Percentiles rank a stretch among this genome's conserved stretches.
phyloP scores from a whole-genome alignment of 2,888 invertebrate genomes.

The Coelinius sp. region DNA sequence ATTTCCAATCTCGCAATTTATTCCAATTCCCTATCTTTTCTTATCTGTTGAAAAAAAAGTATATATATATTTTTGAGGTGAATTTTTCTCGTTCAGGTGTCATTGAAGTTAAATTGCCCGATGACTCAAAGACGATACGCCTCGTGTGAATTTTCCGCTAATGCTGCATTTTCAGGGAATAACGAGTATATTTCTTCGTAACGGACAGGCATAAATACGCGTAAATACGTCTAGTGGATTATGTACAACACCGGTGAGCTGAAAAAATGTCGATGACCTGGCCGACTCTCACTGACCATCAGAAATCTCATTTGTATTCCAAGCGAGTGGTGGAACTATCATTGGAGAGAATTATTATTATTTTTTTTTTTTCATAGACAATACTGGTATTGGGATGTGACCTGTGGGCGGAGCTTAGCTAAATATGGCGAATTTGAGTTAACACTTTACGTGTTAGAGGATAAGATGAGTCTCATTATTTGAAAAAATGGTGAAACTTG shows the following conservation, averaged over 20 bases:
- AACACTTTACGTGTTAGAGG: too few species aligned
- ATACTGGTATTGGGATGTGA: too few species aligned
- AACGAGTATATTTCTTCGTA: conserved; percentile 22
- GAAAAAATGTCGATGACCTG: conserved; percentile 40
- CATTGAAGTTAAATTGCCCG: neutral
- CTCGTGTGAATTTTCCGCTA: neutral
- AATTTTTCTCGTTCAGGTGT: neutral
- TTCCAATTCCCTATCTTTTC: neutral
- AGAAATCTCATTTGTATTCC: conserved; percentile 1
- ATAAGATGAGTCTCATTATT: too few species aligned
- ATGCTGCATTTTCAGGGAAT: neutral
- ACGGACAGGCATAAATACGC: neutral
- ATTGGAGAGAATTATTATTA: neutral
- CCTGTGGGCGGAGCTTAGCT: too few species aligned
- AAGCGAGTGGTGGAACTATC: neutral
- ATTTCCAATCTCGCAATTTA: neutral
- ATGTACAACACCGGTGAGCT: neutral
- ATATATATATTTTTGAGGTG: neutral
- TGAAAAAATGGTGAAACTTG: too few species aligned
- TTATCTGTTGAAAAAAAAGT: neutral
- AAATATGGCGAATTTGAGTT: too few species aligned
- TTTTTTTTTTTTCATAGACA: neutral
- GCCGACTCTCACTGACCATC: neutral
- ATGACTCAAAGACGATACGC: neutral
- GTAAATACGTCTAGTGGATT: neutral